phyloP scores from a whole-genome alignment of 2,797 vertebrate genomes.

The Prionace glauca region DNA sequence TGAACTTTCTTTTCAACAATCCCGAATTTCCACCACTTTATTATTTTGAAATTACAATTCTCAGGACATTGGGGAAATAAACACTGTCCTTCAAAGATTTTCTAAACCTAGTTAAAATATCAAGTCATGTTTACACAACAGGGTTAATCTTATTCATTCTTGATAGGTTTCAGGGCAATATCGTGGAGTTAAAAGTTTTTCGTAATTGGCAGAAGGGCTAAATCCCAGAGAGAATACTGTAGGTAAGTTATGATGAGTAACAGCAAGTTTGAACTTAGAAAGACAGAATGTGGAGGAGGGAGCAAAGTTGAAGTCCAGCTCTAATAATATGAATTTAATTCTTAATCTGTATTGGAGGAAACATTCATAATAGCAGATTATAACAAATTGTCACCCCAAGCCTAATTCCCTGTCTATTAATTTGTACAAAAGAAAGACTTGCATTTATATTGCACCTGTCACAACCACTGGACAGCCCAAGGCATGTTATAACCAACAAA shows the following conservation, averaged over 20 bases:
- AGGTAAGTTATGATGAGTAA: neutral
- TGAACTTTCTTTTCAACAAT: neutral
- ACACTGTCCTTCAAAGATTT: neutral
- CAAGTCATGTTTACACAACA: neutral
- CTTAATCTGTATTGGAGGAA: neutral
- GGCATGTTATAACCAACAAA: neutral
- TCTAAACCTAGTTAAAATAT: neutral
- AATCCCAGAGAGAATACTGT: neutral
- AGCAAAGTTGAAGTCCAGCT: neutral
- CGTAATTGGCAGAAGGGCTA: neutral
- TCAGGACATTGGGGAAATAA: neutral
- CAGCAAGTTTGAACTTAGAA: neutral
- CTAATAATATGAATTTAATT: neutral
- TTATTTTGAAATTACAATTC: neutral
- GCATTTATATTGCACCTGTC: neutral
- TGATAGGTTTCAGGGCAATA: neutral
- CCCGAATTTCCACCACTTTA: neutral
- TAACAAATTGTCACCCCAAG: neutral
- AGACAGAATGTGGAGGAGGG: neutral
- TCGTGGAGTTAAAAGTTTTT: neutral
- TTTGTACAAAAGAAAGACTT: neutral
- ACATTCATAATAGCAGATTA: neutral
- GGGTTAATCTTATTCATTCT: neutral
- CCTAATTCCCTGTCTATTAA: neutral
- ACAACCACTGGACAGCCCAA: neutral